Evolutionary conservation across 2,797 vertebrate genomes (phyloP), one percentile per base, ranked within the genome.

Genomic region (Epinephelus malabaricus): DNA sequence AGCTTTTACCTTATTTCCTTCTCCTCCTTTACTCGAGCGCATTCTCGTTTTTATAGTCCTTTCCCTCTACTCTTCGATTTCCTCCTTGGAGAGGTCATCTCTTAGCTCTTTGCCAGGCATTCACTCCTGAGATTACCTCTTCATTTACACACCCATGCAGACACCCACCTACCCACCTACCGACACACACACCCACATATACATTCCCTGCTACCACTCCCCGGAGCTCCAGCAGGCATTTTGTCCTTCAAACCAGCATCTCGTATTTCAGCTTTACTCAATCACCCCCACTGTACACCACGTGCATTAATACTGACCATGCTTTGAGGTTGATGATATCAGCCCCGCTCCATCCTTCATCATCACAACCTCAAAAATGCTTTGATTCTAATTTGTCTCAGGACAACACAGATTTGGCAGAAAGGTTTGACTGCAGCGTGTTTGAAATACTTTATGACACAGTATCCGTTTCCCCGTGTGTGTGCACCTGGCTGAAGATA

Each of bases 111-210:
- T 90, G 90, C 89, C 89, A 89, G 85, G 83, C 88, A 78, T 91
- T 90, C 88, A 91, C 89, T 90, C 86, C 73, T 80, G 81, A 90
- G 89, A 93, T 92, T 92, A 91, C 87, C 86, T 92, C 86, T 90
- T 88, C 82, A 89, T 92, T 90, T 91, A 89, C 80, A 86, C 87
- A 81, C 82, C 63, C 72, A 75, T 76, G 61, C 58, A 58, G 54
- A 76, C 82, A 76, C 58, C 58, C 75, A 55, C 50, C 49, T 60
- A 75, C 78, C 40, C 47, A 70, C 79, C 45, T 45, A 49, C 61
- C 25, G 53, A 63, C 64, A 61, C 76, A 68, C 70, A 74, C 50
- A 56, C 27, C 60, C 46, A 40, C 63, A 55, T n/a, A 69, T 43
- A 30, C 75, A 78, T 69, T 38, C 74, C 54, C 51, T 3, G 17